Evolutionary conservation across 1,140 invertebrate genomes (phyloP), one percentile per base, ranked within the genome.

Genomic region (Hylyphantes graminicola): DNA sequence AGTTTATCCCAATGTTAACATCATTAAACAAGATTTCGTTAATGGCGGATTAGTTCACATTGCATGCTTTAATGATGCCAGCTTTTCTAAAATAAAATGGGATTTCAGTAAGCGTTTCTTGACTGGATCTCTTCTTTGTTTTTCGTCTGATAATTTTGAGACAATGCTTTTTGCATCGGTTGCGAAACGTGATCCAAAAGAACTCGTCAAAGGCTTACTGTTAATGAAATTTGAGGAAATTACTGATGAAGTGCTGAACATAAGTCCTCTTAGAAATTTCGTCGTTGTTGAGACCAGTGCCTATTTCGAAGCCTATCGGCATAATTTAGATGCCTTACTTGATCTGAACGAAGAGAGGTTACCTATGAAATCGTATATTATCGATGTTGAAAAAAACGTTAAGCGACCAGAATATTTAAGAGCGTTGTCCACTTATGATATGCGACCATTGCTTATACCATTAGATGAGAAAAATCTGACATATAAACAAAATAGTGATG

Each of bases 61-160:
- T 48, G 67, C 67, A 73, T 48, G 13, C 55, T 79, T 78, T n/a
- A 53, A 61, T 65, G 55, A 21, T 17, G 57, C 64, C 5, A 19
- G 35, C 13, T 82, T 76, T 72, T 83, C 77, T 50, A 57, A 68
- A 63, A 53, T 86, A 19, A 77, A 82, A 53, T 72, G 63, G 86
- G 0, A 88, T 91, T 55, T 85, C 88, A 73, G 73, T 88, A 57
- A 82, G 77, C 89, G 93, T 72, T 92, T 96, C 48, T 91, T 95
- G 87, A 93, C 90, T 89, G 95, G 95, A 0, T 93, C 94, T 0
- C 89, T 96, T n/a, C 86, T 96, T 0, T 92, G 93, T 85, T 91
- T 96, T 35, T 93, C 93, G 1, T 89, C 86, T 13, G 92, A 94
- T 87, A 90, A 93, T 72, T 96, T 95, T 88, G 88, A 91, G 50